A percentile compares a stretch with the other conserved stretches of the same genome.
These are phyloP conservation scores for Vanacampus margaritifer DNA, from an alignment of 2,113 vertebrate genomes.

Conservation along the genomic window DNA sequence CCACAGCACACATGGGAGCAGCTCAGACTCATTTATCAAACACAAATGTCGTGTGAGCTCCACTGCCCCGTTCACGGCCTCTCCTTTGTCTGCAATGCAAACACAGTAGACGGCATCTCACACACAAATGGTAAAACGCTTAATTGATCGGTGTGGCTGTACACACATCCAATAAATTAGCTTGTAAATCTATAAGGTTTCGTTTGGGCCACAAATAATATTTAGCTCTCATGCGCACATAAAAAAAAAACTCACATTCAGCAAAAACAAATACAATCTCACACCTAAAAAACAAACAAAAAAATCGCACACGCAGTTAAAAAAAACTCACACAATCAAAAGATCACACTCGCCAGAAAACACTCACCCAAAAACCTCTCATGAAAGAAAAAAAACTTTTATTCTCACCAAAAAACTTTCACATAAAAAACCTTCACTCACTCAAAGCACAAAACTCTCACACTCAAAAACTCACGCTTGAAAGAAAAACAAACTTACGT, in stretches of 20 bases:
- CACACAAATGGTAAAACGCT: conserved; percentile 34
- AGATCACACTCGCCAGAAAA: too few relatives aligned
- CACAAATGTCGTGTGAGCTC: conserved; percentile 33
- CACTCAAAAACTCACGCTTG: too few relatives aligned
- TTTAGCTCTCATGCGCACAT: not conserved
- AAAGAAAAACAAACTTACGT: not conserved
- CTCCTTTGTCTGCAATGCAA: conserved; percentile 21
- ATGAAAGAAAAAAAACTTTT: not conserved
- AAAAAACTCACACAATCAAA: conserved; percentile 15
- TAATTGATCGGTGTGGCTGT: not conserved
- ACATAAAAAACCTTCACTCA: too few relatives aligned
- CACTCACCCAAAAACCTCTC: too few relatives aligned
- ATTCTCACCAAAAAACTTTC: not conserved
- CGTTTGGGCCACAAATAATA: not conserved
- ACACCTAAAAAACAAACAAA: not conserved
- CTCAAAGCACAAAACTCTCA: too few relatives aligned
- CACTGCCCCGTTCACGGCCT: not conserved
- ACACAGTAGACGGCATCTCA: conserved; percentile 24
- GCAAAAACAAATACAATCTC: not conserved
- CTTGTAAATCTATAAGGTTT: conserved; percentile 1
- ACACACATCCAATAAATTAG: not conserved
- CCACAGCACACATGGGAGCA: conserved; percentile 42
- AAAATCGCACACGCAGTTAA: too few relatives aligned
- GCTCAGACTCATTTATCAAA: conserved; percentile 62
- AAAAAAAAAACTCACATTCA: not conserved